Conservation (phyloP, 37 sponge, comb jelly and placozoan species). For the Axinella damicornis region DNA sequence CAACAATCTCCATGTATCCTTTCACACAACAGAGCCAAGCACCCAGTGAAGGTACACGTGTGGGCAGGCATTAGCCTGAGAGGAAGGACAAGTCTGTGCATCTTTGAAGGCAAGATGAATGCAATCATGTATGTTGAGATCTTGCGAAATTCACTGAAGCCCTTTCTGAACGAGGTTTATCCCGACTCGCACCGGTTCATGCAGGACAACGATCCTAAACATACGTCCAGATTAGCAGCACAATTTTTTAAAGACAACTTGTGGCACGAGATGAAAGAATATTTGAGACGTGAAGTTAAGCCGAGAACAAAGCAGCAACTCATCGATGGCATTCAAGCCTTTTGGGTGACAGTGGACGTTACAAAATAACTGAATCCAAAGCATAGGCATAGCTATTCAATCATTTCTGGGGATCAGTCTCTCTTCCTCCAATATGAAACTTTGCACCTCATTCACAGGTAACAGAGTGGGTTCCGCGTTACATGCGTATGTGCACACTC, state of each 20-base stretch:
- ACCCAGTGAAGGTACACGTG: conserved; percentile 45
- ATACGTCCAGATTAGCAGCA: conserved; percentile 15
- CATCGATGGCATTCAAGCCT: conserved; percentile 14
- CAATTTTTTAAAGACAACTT: conserved; percentile 9
- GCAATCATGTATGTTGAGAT: conserved; percentile 19
- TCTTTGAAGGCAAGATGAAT: conserved; percentile 47
- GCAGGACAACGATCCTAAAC: conserved; percentile 45
- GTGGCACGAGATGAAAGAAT: conserved; percentile 40
- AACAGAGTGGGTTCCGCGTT: no score
- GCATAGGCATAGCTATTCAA: no score
- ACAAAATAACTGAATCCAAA: no score
- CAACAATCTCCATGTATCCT: no score
- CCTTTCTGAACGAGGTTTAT: conserved; percentile 23
- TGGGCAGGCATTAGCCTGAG: conserved; percentile 39
- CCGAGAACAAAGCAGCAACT: conserved; percentile 39
- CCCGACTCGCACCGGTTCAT: conserved; percentile 23
- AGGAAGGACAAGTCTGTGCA: conserved; percentile 24
- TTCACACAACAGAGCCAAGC: no score
- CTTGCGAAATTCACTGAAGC: conserved; percentile 12
- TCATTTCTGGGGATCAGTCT: no score
- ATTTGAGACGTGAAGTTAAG: conserved; percentile 37
- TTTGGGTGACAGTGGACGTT: conserved; percentile 41
- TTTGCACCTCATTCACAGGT: no score
- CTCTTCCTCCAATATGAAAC: no score
- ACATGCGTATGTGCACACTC: no score